Evolutionary conservation across 2,888 invertebrate genomes (phyloP), one percentile per base, ranked within the genome.

Genomic region (Odontomyia ornata): DNA sequence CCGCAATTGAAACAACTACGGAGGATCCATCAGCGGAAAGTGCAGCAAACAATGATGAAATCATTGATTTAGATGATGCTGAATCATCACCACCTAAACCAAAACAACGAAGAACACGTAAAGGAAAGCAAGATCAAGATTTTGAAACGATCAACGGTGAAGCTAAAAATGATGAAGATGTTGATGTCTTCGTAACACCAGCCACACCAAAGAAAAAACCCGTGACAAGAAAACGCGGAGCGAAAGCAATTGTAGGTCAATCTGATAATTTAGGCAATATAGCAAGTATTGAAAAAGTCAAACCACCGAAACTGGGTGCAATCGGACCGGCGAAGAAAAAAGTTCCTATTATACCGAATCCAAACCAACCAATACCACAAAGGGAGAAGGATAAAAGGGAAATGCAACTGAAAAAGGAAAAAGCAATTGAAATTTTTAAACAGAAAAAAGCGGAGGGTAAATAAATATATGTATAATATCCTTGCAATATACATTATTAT

Each of bases 371-470:
- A 0, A 94, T 95, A 83, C 94, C 93, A 0, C 95, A 95, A 83
- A 89, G 91, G 80, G 91, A 93, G 83, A 90, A 89, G 79, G 91
- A 92, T 80, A 90, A 91, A 84, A 87, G 88, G 79, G 88, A 90
- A 82, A 87, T 92, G 79, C 85, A 92, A 62, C 89, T 91, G 82
- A 92, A 91, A 80, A 94, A 93, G 86, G 86, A 92, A 82, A 91
- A 91, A 84, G 95, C 95, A 0, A 93, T 94, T 64, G 93, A 93
- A 84, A 82, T 93, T 73, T 91, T 92, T 80, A 89, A 92, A 80
- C 93, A 91, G 36, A 73, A 69, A 46, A 69, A 69, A 21, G 25
- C 15, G 18, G 25, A 23, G 15, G 18, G 15, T 4, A 52, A 52
- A 52, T 52, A 52, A 52, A 52, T 18, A 52, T n/a, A n/a, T n/a